phyloP scores from a whole-genome alignment of 2,797 vertebrate species.

The Myotis vivesi region DNA sequence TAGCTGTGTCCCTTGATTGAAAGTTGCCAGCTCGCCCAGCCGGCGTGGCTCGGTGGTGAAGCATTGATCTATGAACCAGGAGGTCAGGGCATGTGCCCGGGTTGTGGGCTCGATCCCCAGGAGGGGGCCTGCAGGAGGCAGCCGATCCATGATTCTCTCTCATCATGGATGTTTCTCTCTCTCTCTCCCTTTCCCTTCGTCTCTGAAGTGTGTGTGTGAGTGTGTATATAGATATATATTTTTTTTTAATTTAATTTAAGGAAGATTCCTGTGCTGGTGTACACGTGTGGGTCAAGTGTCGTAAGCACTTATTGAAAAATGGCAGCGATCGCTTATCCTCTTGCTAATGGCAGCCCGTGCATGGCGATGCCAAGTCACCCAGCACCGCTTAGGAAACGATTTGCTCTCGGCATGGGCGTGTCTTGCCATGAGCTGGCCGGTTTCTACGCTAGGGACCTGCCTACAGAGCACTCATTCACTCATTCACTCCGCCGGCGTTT shows the following conservation, averaged over 20 bases:
- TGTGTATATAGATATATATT: too few relatives aligned
- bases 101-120: too few relatives aligned
- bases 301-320: background rate
- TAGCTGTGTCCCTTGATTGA: background rate
- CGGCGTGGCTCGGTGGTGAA: too few relatives aligned
- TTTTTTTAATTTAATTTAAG: too few relatives aligned
- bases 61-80: too few relatives aligned
- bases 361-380: background rate
- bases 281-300: background rate
- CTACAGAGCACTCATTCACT: background rate
- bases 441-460: background rate
- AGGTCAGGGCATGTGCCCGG: too few relatives aligned
- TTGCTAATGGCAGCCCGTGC: background rate
- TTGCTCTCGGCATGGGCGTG: background rate
- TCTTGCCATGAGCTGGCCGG: background rate
- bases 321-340: background rate
- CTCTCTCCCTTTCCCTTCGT: too few relatives aligned
- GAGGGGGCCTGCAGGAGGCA: too few relatives aligned
- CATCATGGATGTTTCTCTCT: too few relatives aligned
- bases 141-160: too few relatives aligned
- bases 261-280: background rate
- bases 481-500: background rate
- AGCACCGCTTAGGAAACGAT: background rate
- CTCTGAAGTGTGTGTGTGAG: too few relatives aligned
- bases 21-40: background rate